A percentile compares a stretch with the other conserved stretches of the same genome.
Evolutionary conservation across 2,797 vertebrate species (phyloP).

Genomic region (Hoplostethus atlanticus): DNA sequence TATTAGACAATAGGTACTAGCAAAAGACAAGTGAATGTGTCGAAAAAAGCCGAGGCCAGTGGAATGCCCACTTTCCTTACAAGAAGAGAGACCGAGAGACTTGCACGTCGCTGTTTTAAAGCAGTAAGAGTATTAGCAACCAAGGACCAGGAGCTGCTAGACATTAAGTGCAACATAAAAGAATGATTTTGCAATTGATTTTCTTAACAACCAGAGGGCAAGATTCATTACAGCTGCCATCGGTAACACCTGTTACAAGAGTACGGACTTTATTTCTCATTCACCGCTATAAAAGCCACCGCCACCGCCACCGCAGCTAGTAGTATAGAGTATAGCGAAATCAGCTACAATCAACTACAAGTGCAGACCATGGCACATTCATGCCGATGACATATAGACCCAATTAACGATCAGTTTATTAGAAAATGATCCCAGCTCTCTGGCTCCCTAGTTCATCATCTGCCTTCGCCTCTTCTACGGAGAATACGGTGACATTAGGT

Average conservation of each 20-base stretch:
- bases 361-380: conserved; percentile 5
- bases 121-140: conserved; percentile 4
- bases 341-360: background rate
- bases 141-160: conserved; percentile 1
- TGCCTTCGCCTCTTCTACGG: too few species aligned
- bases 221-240: conserved; percentile 45
- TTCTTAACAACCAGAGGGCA: conserved; percentile 38
- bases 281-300: conserved; percentile 6
- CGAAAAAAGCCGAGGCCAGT: background rate
- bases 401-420: background rate
- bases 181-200: conserved; percentile 46
- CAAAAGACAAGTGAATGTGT: background rate
- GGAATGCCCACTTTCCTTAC: background rate
- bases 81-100: background rate
- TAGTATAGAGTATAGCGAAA: background rate
- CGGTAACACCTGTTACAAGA: conserved; percentile 47
- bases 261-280: conserved; percentile 34
- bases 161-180: conserved; percentile 47
- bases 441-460: background rate
- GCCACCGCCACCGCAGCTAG: background rate
- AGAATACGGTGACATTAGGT: background rate
- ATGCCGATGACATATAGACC: conserved; percentile 5
- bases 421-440: background rate
- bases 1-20: background rate
- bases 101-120: conserved; percentile 16